Conservation (phyloP, 1,140 invertebrate genomes). For the Conopomorpha cramerella region DNA sequence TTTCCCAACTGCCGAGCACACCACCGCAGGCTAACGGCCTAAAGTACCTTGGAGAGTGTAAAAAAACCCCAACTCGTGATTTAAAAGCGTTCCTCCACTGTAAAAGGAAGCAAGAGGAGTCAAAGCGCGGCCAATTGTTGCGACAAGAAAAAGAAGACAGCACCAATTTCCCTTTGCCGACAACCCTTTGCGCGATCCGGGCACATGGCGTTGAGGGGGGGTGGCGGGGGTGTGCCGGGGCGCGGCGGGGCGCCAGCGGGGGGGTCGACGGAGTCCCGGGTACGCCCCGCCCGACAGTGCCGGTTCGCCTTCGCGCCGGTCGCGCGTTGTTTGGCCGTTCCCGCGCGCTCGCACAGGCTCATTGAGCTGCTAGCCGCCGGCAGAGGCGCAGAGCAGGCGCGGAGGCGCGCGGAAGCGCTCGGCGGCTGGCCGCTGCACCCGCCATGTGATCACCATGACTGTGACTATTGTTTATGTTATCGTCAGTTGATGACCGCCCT, state of each 20-base stretch:
- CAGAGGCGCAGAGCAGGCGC: constrained; percentile 27
- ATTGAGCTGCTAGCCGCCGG: constrained; percentile 46
- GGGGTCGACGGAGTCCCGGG: constrained; percentile 29
- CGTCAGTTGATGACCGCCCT: constrained; percentile 51
- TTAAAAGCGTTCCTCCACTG: constrained; percentile 7
- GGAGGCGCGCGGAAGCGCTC: constrained; percentile 11
- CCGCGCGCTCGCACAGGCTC: constrained; percentile 35
- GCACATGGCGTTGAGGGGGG: constrained; percentile 46
- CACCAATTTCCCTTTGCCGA: constrained; percentile 33
- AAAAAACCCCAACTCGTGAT: constrained; percentile 17
- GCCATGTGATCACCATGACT: constrained; percentile 42
- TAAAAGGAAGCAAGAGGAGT: constrained; percentile 15
- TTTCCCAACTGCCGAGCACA: background rate
- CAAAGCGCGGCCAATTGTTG: constrained; percentile 23
- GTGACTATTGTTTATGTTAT: constrained; percentile 44
- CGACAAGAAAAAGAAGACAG: constrained; percentile 24
- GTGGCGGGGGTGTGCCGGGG: too few relatives aligned
- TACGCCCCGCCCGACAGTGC: constrained; percentile 47
- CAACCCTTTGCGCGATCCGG: constrained; percentile 45
- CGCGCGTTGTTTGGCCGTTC: constrained; percentile 50
- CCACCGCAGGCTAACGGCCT: constrained; percentile 19
- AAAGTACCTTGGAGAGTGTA: background rate
- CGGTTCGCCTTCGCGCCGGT: constrained; percentile 42
- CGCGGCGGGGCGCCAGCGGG: constrained; percentile 16
- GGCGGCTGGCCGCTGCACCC: constrained; percentile 6